These are phyloP conservation scores for Eupsilia transversa DNA, from an alignment of 2,888 invertebrate genomes.

Conservation along the genomic window DNA sequence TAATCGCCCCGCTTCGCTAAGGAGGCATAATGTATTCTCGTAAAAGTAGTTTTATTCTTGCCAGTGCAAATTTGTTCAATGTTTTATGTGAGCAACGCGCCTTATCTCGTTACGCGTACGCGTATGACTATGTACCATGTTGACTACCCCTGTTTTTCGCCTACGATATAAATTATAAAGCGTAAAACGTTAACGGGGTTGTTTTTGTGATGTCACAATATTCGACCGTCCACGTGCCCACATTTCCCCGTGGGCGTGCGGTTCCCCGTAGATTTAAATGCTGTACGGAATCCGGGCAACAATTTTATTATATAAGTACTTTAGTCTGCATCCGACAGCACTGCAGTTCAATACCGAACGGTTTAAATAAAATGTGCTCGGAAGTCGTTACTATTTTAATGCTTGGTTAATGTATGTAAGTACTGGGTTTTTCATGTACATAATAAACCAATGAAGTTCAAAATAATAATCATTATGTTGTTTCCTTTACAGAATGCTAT, in stretches of 20 bases:
- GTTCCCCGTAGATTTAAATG: constrained; percentile 42
- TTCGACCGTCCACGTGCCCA: constrained; percentile 34
- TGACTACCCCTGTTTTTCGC: constrained; percentile 43
- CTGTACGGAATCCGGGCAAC: constrained; percentile 28
- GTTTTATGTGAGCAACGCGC: constrained; percentile 54
- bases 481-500: constrained; percentile 84
- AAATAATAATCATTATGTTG: constrained; percentile 57
- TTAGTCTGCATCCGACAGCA: constrained; percentile 42
- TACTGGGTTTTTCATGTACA: neutral
- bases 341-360: constrained; percentile 35
- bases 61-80: constrained; percentile 68
- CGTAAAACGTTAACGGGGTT: constrained; percentile 31
- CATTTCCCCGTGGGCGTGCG: constrained; percentile 32
- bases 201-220: constrained; percentile 49
- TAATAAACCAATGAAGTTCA: neutral
- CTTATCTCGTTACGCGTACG: constrained; percentile 53
- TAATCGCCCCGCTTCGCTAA: constrained; percentile 75
- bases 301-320: constrained; percentile 35
- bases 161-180: constrained; percentile 47
- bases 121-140: constrained; percentile 37
- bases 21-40: constrained; percentile 68
- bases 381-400: neutral
- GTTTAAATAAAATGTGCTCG: constrained; percentile 23
- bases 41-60: constrained; percentile 75
- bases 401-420: too few species aligned